phyloP scores from a whole-genome alignment of 2,797 vertebrate species.

The Aldrovandia affinis region DNA sequence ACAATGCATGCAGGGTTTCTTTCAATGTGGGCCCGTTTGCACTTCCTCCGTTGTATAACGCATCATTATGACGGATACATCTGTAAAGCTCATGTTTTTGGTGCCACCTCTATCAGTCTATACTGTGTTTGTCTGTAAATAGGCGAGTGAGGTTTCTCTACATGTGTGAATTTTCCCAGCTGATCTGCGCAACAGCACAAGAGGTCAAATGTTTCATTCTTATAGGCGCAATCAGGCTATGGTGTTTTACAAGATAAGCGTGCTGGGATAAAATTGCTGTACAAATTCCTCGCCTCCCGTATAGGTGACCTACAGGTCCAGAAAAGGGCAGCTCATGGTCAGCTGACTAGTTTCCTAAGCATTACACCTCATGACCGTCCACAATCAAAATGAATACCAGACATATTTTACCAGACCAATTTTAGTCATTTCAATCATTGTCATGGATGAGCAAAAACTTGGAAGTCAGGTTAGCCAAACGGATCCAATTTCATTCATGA shows the following conservation, averaged over 20 bases:
- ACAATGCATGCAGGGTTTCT: neutral
- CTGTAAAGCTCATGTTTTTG: neutral
- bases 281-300: neutral
- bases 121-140: neutral
- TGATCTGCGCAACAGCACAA: neutral
- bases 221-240: neutral
- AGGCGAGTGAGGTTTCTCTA: neutral
- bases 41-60: neutral
- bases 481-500: neutral
- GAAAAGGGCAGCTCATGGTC: neutral
- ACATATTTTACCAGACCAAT: neutral
- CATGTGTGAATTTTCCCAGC: neutral
- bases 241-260: neutral
- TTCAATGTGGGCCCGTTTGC: neutral
- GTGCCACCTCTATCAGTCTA: neutral
- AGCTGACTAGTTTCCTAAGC: neutral
- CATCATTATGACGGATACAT: neutral
- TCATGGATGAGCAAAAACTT: neutral
- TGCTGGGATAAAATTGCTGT: neutral
- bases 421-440: neutral
- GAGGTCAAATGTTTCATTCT: neutral
- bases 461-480: conserved; percentile 30
- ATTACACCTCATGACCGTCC: neutral
- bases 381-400: no score
- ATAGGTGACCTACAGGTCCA: neutral